Base-by-base conservation (phyloP, 2,113 vertebrate genomes). In the Promerops cafer region DNA sequence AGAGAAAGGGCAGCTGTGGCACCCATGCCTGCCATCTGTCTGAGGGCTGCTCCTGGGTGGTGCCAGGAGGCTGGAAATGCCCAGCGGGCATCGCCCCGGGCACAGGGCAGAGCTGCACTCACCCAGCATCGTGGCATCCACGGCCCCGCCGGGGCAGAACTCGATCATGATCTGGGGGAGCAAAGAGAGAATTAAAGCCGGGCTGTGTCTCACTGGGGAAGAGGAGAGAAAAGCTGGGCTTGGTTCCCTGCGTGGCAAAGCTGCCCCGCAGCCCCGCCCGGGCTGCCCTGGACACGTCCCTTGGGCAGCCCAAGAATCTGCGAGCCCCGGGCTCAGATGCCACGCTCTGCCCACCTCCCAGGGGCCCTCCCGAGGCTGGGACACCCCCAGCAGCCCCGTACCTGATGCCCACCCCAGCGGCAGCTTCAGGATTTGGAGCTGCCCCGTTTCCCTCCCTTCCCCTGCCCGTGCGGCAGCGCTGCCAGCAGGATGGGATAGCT, bases 81-180 rank as follows among this genome's bases (percentile, higher is more conserved):
- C 68, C 49, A 0, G 35, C 1, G 6, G 57, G 74, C 64, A 81
- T 33, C 1, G 0, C 68, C 53, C 35, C 0, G 1, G 53, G 77
- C 35, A n/a, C 0, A 0, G 31, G 42, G 61, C 22, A 72, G 37
- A 31, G 80, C 45, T 35, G 74, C 87, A 97, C 96, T 96, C 87
- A 97, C 95, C 95, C 68, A 96, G 92, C 95, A 96, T 95, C 28
- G 87, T 94, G 91, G 94, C 96, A 96, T 96, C 96, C 94, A 95
- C 94, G 0, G 92, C 96, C 47, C 93, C 92, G 1, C 94, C 99
- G 1, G 98, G 98, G 59, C 99, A 99, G 98, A 99, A 99, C 97
- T 99, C 99, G 14, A 99, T 99, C 99, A 99, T 99, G 95, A 99
- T 99, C 99, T 99, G 71, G 83, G n/a, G 86, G 90, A 93, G 92